Evolutionary conservation across 2,113 vertebrate genomes (phyloP).

Genomic region (Fregetta grallaria): DNA sequence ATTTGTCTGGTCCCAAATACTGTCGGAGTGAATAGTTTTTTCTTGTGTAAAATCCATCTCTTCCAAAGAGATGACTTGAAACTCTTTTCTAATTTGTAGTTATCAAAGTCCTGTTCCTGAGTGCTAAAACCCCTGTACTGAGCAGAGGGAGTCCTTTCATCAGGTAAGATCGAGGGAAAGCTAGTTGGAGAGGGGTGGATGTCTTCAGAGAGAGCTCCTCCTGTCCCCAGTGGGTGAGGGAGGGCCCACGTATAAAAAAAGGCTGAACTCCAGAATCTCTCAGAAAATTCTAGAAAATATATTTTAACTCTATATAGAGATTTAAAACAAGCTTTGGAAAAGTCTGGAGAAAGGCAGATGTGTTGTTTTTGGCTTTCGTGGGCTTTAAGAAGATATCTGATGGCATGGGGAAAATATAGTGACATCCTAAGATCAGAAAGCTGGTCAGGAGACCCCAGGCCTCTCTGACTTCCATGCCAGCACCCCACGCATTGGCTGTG

Average conservation of each 20-base stretch:
- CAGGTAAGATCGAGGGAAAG: neutral
- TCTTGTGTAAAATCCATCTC: neutral
- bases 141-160: neutral
- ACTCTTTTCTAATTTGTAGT: neutral
- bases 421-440: neutral
- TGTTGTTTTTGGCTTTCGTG: neutral
- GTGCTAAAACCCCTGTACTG: neutral
- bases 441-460: neutral
- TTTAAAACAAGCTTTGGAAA: neutral
- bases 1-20: neutral
- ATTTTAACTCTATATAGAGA: neutral
- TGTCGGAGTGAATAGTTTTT: neutral
- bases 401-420: neutral
- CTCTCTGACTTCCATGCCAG: neutral
- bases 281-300: neutral
- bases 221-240: neutral
- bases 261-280: neutral
- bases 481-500: rapidly evolving
- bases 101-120: neutral
- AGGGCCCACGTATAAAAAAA: neutral
- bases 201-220: neutral
- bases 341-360: neutral
- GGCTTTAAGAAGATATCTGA: neutral
- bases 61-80: neutral
- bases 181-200: neutral